Percentiles rank a stretch among this genome's conserved stretches.
These are phyloP conservation scores for Oxyura jamaicensis DNA, from an alignment of 2,113 vertebrate species.

Conservation along the genomic window DNA sequence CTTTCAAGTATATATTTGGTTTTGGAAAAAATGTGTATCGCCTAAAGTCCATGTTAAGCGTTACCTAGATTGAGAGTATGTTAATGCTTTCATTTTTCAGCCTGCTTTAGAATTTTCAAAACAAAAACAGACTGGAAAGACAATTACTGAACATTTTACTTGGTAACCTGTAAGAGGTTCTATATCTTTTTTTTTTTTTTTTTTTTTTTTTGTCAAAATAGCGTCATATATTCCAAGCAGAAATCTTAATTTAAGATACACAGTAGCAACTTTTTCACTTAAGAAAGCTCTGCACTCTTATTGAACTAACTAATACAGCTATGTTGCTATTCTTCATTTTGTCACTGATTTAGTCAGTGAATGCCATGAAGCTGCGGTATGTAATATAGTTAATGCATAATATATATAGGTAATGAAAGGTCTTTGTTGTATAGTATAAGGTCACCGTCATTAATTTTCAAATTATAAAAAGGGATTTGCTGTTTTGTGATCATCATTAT, in stretches of 20 bases:
- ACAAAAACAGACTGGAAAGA: not conserved
- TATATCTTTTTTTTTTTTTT: not conserved
- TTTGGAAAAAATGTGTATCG: not conserved
- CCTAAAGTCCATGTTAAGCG: not conserved
- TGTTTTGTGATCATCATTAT: slow-evolving; percentile 91
- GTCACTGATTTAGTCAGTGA: slow-evolving; percentile 26
- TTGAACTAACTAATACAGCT: slow-evolving; percentile 7
- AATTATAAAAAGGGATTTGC: slow-evolving; percentile 85
- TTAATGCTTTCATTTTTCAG: not conserved
- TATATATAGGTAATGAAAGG: slow-evolving; percentile 65
- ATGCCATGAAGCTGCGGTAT: slow-evolving; percentile 39
- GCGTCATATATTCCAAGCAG: not conserved
- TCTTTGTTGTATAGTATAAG: slow-evolving; percentile 75
- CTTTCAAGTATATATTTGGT: not conserved
- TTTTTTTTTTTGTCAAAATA: not conserved
- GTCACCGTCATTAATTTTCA: slow-evolving; percentile 86
- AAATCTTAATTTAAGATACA: not conserved
- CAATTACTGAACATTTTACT: not conserved
- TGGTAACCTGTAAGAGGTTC: not conserved
- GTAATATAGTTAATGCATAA: slow-evolving; percentile 65
- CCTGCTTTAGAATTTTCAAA: not conserved
- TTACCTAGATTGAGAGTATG: not conserved
- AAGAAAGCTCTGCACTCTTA: not conserved
- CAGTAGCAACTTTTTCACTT: not conserved
- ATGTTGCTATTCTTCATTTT: slow-evolving; percentile 32